A percentile compares a stretch with the other conserved stretches of the same genome.
Evolutionary conservation across 2,888 invertebrate species (phyloP).

Genomic region (Agriopis marginaria): DNA sequence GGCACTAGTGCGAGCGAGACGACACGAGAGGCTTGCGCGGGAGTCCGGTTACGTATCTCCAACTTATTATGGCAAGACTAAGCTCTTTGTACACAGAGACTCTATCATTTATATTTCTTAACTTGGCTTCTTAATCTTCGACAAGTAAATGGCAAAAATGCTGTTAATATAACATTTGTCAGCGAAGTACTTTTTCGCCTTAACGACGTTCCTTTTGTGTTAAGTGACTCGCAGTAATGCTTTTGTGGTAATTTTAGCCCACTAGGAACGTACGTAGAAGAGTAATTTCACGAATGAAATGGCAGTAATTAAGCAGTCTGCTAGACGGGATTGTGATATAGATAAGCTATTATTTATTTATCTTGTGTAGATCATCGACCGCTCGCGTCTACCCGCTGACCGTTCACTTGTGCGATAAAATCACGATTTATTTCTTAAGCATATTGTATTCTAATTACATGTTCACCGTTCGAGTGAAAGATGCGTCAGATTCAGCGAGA

Average conservation of each 20-base stretch:
- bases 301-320: slow-evolving; percentile 44
- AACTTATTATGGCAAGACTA: slow-evolving; percentile 67
- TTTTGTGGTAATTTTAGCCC: slow-evolving; percentile 6
- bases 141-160: slow-evolving; percentile 42
- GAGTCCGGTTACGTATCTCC: slow-evolving; percentile 81
- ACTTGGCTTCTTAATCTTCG: slow-evolving; percentile 48
- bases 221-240: background rate
- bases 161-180: background rate
- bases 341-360: slow-evolving; percentile 40
- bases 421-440: slow-evolving; percentile 28
- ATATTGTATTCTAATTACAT: slow-evolving; percentile 37
- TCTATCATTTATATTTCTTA: slow-evolving; percentile 61
- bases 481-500: slow-evolving; percentile 10
- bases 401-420: slow-evolving; percentile 40
- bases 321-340: slow-evolving; percentile 20
- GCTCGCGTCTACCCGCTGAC: slow-evolving; percentile 27
- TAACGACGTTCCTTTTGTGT: background rate
- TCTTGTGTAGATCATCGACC: slow-evolving; percentile 54
- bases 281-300: slow-evolving; percentile 23
- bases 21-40: slow-evolving; percentile 71
- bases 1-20: slow-evolving; percentile 67
- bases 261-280: background rate
- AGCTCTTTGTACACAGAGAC: slow-evolving; percentile 69
- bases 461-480: slow-evolving; percentile 16
- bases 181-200: slow-evolving; percentile 5